phyloP scores from a whole-genome alignment of 1,140 invertebrate species.

The Mylabris phalerata region DNA sequence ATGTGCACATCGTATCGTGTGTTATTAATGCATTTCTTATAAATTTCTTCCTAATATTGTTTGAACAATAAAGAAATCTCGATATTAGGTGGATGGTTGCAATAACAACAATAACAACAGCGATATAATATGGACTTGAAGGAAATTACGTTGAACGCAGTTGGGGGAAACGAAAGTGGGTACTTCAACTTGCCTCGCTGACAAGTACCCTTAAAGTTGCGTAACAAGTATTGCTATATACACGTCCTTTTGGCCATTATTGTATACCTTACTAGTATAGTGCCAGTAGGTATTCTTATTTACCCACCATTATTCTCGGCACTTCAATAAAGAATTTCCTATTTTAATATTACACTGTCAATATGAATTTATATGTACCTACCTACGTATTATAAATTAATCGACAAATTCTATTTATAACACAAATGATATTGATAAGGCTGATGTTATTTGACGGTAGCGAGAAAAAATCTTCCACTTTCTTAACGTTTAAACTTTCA shows the following conservation, averaged over 20 bases:
- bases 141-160: background rate
- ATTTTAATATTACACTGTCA: too few species aligned
- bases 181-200: slow-evolving; percentile 17
- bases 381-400: too few species aligned
- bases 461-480: too few species aligned
- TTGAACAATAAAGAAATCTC: background rate
- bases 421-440: too few species aligned
- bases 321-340: too few species aligned
- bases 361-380: too few species aligned
- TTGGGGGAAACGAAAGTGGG: slow-evolving; percentile 9
- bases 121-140: slow-evolving; percentile 2
- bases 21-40: too few species aligned
- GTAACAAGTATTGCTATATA: slow-evolving; percentile 19
- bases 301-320: background rate
- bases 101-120: background rate
- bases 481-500: too few species aligned
- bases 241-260: slow-evolving; percentile 12
- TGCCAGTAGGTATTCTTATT: background rate
- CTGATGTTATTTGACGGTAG: too few species aligned
- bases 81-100: too few species aligned
- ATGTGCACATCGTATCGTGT: background rate
- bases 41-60: too few species aligned
- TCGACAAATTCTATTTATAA: too few species aligned
- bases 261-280: background rate
- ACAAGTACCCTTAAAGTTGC: slow-evolving; percentile 19